phyloP scores from a whole-genome alignment of 2,113 vertebrate species.

The Eulemur rufifrons region DNA sequence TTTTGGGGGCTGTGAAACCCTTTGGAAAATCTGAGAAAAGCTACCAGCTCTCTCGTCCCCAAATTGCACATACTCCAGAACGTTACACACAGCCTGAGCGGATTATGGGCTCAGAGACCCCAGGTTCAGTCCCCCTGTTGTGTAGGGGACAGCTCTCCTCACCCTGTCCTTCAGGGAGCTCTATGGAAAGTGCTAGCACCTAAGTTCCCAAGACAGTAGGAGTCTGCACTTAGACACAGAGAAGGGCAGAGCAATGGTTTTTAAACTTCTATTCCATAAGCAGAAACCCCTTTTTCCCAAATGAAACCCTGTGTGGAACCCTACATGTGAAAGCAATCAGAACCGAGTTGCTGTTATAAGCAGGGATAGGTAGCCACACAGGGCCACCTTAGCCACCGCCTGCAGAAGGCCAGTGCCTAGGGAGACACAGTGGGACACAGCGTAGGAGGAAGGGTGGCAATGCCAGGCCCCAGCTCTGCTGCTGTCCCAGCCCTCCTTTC shows the following conservation, averaged over 20 bases:
- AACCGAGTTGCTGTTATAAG: neutral
- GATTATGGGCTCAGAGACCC: neutral
- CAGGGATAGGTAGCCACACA: neutral
- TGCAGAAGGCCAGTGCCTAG: neutral
- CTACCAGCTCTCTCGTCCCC: neutral
- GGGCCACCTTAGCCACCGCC: neutral
- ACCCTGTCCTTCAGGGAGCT: neutral
- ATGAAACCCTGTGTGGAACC: neutral
- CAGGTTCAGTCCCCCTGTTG: neutral
- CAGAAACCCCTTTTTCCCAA: neutral
- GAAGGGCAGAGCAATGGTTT: neutral
- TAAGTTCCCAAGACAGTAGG: neutral
- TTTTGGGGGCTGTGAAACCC: neutral
- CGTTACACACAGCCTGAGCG: neutral
- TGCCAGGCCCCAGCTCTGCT: neutral
- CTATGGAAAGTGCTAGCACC: neutral
- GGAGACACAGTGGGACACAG: neutral
- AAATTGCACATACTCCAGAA: neutral
- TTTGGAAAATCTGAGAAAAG: neutral
- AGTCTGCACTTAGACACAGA: neutral
- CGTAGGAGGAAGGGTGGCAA: neutral
- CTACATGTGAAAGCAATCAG: neutral
- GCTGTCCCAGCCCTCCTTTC: neutral
- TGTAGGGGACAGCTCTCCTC: neutral
- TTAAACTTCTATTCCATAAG: neutral